Evolutionary conservation across 2,888 invertebrate species (phyloP), one percentile per base, ranked within the genome.

Genomic region (Acheta domesticus): DNA sequence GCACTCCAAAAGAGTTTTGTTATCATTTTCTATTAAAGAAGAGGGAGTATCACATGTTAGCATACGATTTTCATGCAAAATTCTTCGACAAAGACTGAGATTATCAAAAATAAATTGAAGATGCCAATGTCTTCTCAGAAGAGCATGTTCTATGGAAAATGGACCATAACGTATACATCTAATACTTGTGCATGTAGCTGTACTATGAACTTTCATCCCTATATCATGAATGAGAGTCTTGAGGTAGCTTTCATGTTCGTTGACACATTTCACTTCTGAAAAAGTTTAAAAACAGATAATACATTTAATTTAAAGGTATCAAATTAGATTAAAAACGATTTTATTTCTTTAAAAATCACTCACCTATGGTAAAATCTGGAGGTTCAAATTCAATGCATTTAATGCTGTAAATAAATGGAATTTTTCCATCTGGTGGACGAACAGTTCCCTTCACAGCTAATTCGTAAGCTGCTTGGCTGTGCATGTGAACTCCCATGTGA

Each of bases 401-500:
- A 49, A 98, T 91, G 48, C 94, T 92, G 86, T 98, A 98, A 48
- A 98, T 85, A 49, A 98, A 88, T 0, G 97, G 94, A 48, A 92
- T 88, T 80, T 92, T 91, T 73, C 88, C 89, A 80, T 90, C 87
- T 0, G 89, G 88, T 0, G 98, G 97, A 80, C 97, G 89, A 5
- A 98, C 90, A 0, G 93, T 89, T 0, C 99, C 98, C 86, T 92
- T 88, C 1, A 91, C 88, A 12, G 97, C 97, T 80, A 98, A 85
- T 80, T 98, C 96, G 86, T 96, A 99, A 14, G 96, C 96, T 75
- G 93, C 91, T 87, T 98, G 95, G 74, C 95, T 95, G 84, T 95
- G 92, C 81, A 94, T 89, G 85, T 95, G 92, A 0, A 98, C 91
- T 48, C 96, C 96, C 83, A 91, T 90, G 75, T 92, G 85, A 83